Evolutionary conservation across 2,888 invertebrate genomes (phyloP).

Genomic region (Habrosyne pyritoides): DNA sequence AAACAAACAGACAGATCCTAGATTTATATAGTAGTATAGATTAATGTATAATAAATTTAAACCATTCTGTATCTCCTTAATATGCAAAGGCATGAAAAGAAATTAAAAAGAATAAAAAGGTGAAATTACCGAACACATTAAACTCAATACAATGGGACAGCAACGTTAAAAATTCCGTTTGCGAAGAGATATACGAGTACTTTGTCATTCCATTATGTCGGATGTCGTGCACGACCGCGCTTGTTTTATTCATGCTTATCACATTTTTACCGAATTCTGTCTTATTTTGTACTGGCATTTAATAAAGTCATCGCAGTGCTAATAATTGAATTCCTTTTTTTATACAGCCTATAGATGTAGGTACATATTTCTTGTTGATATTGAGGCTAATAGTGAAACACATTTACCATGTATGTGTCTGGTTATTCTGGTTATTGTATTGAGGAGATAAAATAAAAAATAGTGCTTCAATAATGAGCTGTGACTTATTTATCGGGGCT

Average conservation of each 20-base stretch:
- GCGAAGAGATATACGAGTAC: constrained; percentile 13
- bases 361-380: no score
- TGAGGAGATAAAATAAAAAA: no score
- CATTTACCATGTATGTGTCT: no score
- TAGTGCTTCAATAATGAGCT: no score
- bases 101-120: background rate
- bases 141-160: constrained; percentile 10
- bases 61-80: background rate
- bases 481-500: no score
- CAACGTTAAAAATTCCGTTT: constrained; percentile 23
- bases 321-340: background rate
- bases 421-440: no score
- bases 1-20: no score
- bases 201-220: constrained; percentile 18
- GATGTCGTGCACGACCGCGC: constrained; percentile 13
- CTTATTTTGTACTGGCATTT: background rate
- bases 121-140: constrained; percentile 5
- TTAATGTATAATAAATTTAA: no score
- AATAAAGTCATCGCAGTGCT: background rate
- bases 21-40: no score
- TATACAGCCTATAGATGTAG: no score
- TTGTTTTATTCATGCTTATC: constrained; percentile 13
- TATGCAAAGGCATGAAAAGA: background rate
- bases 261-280: constrained; percentile 6
- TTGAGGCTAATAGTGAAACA: no score